Conservation (phyloP, 2,888 invertebrate genomes). For the Petrolisthes manimaculis region DNA sequence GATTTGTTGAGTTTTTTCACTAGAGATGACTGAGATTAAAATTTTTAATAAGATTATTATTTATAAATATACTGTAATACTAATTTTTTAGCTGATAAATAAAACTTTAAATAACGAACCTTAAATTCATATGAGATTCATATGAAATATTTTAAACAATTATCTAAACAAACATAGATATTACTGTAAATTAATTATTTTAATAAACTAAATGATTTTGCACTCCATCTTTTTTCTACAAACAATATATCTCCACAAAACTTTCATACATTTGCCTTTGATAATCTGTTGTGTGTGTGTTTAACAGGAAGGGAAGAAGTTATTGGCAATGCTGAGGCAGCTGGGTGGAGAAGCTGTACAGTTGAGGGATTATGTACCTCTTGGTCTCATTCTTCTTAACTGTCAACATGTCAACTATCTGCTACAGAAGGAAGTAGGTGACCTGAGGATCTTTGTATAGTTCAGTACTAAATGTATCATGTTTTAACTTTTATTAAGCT, state of each 20-base stretch:
- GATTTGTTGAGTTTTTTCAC: too few relatives aligned
- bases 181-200: neutral
- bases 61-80: too few relatives aligned
- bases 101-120: too few relatives aligned
- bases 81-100: too few relatives aligned
- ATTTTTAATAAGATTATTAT: too few relatives aligned
- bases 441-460: too few relatives aligned
- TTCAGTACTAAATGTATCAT: too few relatives aligned
- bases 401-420: conserved; percentile 40
- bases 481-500: too few relatives aligned
- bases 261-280: neutral
- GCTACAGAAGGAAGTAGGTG: conserved; percentile 36
- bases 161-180: neutral
- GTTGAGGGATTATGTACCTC: conserved; percentile 44
- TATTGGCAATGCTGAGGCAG: conserved; percentile 13
- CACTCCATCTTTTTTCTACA: too few relatives aligned
- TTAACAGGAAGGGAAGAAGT: conserved; percentile 48
- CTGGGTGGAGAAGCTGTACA: conserved; percentile 37
- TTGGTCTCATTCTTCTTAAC: conserved; percentile 50
- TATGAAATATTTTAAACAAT: too few relatives aligned
- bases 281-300: neutral
- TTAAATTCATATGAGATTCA: too few relatives aligned
- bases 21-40: too few relatives aligned
- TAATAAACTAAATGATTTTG: neutral
- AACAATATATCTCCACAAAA: neutral